Evolutionary conservation across 2,888 invertebrate genomes (phyloP), one percentile per base, ranked within the genome.

Genomic region (Cephus pygmeus): DNA sequence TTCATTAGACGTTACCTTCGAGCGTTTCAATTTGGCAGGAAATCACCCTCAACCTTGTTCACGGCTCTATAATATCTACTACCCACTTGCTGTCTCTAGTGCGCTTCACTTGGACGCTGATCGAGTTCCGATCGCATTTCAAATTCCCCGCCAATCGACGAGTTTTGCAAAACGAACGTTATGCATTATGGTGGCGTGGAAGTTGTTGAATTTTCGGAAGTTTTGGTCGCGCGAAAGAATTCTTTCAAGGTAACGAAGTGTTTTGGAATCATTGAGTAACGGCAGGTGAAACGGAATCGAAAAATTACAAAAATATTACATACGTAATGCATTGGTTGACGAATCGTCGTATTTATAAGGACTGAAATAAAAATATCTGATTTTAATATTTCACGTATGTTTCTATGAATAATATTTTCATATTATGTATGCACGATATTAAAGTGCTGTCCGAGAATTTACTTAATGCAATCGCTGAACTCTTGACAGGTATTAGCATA

Each of bases 1-100:
- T 90, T 90, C 90, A 90, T 90, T 90, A 90, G 90, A 90, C 88
- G 88, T 89, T 90, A 89, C 89, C 90, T 88, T 90, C 89, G 89
- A 90, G 88, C 89, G 88, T 89, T 90, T 90, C 90, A 90, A 90
- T 90, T 90, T 89, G 89, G 87, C 90, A 86, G 86, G 83, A 87
- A 89, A 88, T 89, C 87, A 87, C 87, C 87, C 74, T 74, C 88
- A 82, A 86, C 88, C 87, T 87, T 88, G 90, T 90, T 90, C 89
- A 88, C 89, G 88, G 88, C 86, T 90, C 90, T 89, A 90, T 90
- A 90, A 90, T 90, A 90, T 90, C 88, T 85, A 77, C 86, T 84
- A 82, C 83, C 87, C 83, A 88, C 88, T 88, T 85, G 88, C 87
- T 76, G 85, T 86, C 84, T 86, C 85, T 84, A 85, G 87, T 86